phyloP scores from a whole-genome alignment of 1,140 invertebrate genomes.

The Nephila pilipes region DNA sequence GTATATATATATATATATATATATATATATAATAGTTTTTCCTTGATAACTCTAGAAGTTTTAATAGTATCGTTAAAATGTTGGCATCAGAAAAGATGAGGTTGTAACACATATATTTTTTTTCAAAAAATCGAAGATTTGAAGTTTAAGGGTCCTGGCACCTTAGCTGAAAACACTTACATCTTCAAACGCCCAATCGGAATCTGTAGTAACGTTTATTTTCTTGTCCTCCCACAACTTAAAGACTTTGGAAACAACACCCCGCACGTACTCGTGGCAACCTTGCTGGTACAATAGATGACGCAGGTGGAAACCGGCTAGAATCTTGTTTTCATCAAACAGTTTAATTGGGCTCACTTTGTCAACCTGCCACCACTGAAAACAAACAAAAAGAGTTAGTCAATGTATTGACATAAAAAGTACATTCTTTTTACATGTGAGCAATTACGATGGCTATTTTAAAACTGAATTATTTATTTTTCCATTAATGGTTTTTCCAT shows the following conservation, averaged over 20 bases:
- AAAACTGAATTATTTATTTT: no score
- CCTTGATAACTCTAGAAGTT: no score
- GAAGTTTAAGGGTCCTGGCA: neutral
- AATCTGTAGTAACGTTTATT: constrained; percentile 91
- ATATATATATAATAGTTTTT: no score
- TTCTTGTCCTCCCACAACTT: constrained; percentile 88
- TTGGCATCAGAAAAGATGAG: no score
- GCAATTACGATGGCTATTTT: no score
- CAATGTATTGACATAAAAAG: no score
- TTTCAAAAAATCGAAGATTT: no score
- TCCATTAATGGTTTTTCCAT: no score
- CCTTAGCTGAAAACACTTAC: constrained; percentile 39
- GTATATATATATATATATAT: no score
- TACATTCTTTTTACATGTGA: no score
- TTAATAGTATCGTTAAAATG: no score
- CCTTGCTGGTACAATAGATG: constrained; percentile 91
- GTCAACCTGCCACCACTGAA: constrained; percentile 94
- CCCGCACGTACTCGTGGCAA: constrained; percentile 86
- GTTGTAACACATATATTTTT: no score
- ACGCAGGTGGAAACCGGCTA: constrained; percentile 91
- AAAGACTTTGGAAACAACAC: constrained; percentile 88
- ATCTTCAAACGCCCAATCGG: constrained; percentile 90
- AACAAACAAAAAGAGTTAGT: neutral
- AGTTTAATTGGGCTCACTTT: constrained; percentile 93
- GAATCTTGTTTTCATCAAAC: constrained; percentile 93